Conservation (phyloP, 2,888 invertebrate genomes). For the Nasonia oneida region DNA sequence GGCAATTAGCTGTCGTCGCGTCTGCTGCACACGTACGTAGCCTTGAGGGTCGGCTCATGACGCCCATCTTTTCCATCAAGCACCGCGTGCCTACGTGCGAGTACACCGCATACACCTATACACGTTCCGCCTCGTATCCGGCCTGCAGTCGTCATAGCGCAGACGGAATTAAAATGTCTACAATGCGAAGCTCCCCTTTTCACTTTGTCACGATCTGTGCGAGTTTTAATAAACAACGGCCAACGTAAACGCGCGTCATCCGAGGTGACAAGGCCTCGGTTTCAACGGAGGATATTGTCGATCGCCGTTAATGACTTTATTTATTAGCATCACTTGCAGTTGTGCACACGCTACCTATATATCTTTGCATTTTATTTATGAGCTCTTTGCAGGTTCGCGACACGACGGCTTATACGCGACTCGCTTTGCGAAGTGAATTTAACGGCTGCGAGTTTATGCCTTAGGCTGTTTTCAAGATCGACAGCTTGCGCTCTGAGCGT, state of each 20-base stretch:
- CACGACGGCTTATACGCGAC: too few species aligned
- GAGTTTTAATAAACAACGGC: neutral
- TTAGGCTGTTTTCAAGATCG: neutral
- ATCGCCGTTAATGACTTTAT: neutral
- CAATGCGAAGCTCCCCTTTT: constrained; percentile 5
- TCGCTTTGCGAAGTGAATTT: too few species aligned
- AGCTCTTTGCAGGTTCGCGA: neutral
- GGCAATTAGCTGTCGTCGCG: neutral
- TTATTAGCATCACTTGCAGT: too few species aligned
- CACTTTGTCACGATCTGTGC: neutral
- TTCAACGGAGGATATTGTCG: neutral
- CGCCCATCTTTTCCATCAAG: neutral
- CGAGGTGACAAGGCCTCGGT: neutral
- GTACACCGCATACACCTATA: neutral
- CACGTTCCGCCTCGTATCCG: neutral
- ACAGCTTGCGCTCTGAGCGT: neutral
- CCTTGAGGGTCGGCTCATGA: neutral
- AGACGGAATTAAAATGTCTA: neutral
- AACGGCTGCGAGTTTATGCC: neutral
- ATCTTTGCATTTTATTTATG: neutral
- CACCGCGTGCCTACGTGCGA: neutral
- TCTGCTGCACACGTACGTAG: neutral
- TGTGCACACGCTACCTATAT: too few species aligned
- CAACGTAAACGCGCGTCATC: neutral
- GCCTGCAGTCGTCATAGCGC: neutral